Conservation (phyloP, 2,113 vertebrate species). For the Epinephelus moara region DNA sequence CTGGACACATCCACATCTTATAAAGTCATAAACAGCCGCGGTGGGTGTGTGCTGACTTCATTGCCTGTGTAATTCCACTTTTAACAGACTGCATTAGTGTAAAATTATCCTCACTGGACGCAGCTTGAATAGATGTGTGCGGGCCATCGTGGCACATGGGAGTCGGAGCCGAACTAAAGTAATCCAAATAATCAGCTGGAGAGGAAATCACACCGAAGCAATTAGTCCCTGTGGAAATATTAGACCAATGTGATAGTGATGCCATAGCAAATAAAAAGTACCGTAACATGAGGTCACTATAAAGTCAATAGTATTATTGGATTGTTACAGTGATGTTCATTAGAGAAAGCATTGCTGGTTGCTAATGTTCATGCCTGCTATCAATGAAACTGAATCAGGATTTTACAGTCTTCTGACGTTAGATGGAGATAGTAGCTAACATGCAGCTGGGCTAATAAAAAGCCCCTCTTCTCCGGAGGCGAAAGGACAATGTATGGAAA, state of each 20-base stretch:
- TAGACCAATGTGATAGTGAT: constrained; percentile 39
- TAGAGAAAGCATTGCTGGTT: not conserved
- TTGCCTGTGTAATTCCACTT: constrained; percentile 53
- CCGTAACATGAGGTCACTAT: constrained; percentile 42
- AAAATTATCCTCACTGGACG: constrained; percentile 57
- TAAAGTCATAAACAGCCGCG: constrained; percentile 30
- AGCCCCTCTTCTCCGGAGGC: constrained; percentile 40
- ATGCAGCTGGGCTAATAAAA: constrained; percentile 45
- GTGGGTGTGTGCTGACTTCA: constrained; percentile 40
- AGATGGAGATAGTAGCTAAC: constrained; percentile 6
- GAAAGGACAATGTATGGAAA: constrained; percentile 69
- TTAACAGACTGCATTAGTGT: constrained; percentile 49
- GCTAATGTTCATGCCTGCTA: constrained; percentile 12
- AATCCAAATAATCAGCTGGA: constrained; percentile 48
- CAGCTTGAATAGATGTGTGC: constrained; percentile 37
- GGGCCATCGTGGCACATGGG: constrained; percentile 29
- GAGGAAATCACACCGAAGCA: constrained; percentile 59
- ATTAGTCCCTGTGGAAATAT: constrained; percentile 60
- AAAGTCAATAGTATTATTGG: constrained; percentile 27
- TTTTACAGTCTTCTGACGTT: constrained; percentile 33
- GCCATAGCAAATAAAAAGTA: constrained; percentile 56
- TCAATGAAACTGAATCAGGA: constrained; percentile 30
- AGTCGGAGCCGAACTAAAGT: constrained; percentile 40
- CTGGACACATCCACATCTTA: constrained; percentile 19
- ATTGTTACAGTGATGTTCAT: constrained; percentile 41